Evolutionary conservation across 1,140 invertebrate genomes (phyloP).

Genomic region (Yoshiicerus persimilis): DNA sequence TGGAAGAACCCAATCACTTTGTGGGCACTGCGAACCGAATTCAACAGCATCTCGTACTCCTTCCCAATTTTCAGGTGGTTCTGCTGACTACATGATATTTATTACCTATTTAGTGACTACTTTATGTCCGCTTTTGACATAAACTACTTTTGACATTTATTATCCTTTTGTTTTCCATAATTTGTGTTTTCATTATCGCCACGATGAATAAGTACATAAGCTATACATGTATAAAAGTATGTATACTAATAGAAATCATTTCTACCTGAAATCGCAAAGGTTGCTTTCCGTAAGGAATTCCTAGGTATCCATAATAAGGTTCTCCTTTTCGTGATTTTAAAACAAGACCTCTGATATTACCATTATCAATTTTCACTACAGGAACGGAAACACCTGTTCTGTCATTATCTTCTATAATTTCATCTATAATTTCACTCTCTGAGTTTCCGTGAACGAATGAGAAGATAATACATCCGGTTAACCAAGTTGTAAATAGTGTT

Average conservation of each 20-base stretch:
- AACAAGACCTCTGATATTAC: background rate
- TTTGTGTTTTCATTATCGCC: too few species aligned
- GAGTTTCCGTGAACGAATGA: background rate
- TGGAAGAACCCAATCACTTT: slow-evolving; percentile 40
- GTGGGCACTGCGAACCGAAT: slow-evolving; percentile 37
- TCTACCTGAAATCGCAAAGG: slow-evolving; percentile 15
- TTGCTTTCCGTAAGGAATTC: slow-evolving; percentile 11
- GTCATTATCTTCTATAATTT: background rate
- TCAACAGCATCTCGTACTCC: slow-evolving; percentile 31
- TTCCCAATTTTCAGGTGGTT: slow-evolving; percentile 33
- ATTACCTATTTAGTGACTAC: background rate
- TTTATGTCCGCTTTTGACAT: background rate
- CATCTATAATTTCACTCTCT: background rate
- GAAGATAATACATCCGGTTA: background rate
- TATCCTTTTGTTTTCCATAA: too few species aligned
- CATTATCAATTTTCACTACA: background rate
- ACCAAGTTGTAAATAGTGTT: background rate
- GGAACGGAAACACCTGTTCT: background rate
- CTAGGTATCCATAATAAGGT: background rate
- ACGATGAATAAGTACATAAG: too few species aligned
- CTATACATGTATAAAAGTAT: background rate
- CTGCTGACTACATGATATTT: slow-evolving; percentile 20
- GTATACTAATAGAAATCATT: too few species aligned
- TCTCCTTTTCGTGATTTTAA: background rate
- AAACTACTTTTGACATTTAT: too few species aligned